These are phyloP conservation scores for Helobdella robusta DNA, from an alignment of 2,888 invertebrate genomes.

Conservation along the genomic window DNA sequence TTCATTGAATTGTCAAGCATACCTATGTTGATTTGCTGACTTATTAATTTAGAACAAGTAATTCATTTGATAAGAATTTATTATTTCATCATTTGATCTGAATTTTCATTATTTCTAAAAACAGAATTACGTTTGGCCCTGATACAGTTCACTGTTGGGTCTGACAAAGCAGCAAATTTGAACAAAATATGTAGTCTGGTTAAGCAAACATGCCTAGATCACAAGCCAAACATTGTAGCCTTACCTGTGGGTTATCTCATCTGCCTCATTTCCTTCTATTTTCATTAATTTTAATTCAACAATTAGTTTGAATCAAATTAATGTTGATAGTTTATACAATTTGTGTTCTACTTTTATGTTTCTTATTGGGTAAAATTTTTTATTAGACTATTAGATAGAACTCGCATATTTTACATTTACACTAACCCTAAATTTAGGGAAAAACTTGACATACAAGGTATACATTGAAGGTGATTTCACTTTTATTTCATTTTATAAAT, in stretches of 20 bases:
- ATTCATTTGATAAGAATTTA: background rate
- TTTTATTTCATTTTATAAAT: background rate
- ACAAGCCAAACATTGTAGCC: slow-evolving; percentile 60
- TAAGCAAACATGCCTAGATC: slow-evolving; percentile 57
- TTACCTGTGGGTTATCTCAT: slow-evolving; percentile 54
- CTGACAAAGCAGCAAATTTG: slow-evolving; percentile 67
- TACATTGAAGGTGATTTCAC: too few species aligned
- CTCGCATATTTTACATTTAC: too few species aligned
- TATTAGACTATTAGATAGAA: too few species aligned
- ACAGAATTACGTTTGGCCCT: slow-evolving; percentile 65
- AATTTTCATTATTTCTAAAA: background rate
- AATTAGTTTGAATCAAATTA: background rate
- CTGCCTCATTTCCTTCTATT: background rate
- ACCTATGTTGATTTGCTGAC: too few species aligned
- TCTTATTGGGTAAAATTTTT: too few species aligned
- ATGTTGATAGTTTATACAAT: background rate
- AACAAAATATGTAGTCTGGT: slow-evolving; percentile 64
- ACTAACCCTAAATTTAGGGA: too few species aligned
- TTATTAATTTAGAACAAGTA: background rate
- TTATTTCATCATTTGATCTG: too few species aligned
- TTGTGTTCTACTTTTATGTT: background rate
- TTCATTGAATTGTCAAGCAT: too few species aligned
- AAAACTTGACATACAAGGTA: too few species aligned
- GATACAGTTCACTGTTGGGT: slow-evolving; percentile 70
- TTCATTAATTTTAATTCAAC: background rate